Base-by-base conservation (phyloP, 2,888 invertebrate genomes). In the Cepaea hortensis region DNA sequence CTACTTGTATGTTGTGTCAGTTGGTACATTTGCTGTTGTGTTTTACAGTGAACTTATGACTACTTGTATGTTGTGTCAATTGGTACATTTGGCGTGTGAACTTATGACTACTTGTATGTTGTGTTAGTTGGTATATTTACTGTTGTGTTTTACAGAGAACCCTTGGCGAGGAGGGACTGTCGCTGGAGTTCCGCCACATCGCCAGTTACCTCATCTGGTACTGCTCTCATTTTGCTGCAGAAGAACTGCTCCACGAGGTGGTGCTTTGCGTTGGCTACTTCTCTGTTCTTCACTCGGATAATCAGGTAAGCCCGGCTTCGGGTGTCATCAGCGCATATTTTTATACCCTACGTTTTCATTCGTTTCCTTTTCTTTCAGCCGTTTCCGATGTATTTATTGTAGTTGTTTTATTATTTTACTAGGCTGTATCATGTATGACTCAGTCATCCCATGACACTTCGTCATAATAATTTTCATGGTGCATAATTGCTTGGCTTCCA, bases 161-260 rank as follows among this genome's bases (percentile, higher is more conserved):
- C 7, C 95, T 98, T 87, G 97, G 97, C 50, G 96, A 97, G 20
- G 98, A 98, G 95, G 97, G 97, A 0, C 96, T 97, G 55, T 97
- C 97, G 5, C 95, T 98, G 72, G 97, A 98, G 94, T 97, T 98
- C 95, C 96, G 98, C 1, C 97, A 98, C 91, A 97, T 98, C 83
- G 96, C 97, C 68, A 97, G 97, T 87, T 96, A 97, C 92, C 95
- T 98, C 85, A 96, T 98, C 90, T 97, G 97, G 95, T 96, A 94
- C 93, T 94, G 94, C 88, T 91, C 93, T 81, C 92, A 91, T 77
- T 87, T 88, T 76, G 90, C 90, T 77, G 90, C 91, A 94, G 93
- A 96, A 94, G 95, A 96, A 92, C 96, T 98, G 91, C 96, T 98
- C 87, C 96, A 97, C 93, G 97, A 97, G 92, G 96, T 97, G 85